Conservation (phyloP, 2,888 invertebrate genomes). For the Mythimna loreyi region DNA sequence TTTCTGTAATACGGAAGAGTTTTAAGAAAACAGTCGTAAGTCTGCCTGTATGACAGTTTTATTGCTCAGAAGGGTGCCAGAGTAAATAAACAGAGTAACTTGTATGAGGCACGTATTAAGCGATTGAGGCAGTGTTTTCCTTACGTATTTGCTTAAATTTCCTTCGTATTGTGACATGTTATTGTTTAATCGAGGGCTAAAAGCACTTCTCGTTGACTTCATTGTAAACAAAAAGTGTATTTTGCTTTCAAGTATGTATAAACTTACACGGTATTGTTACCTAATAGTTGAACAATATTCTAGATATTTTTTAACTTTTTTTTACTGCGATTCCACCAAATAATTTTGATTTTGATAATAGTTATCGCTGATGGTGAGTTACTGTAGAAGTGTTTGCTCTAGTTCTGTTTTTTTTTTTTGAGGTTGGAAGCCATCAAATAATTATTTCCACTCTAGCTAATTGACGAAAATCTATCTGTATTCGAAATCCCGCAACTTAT, state of each 20-base stretch:
- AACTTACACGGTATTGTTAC: neutral
- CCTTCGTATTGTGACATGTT: constrained; percentile 9
- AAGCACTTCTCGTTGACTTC: neutral
- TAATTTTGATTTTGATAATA: neutral
- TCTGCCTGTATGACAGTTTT: constrained; percentile 59
- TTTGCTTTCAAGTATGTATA: neutral
- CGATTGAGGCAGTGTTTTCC: constrained; percentile 24
- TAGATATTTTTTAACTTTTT: too few relatives aligned
- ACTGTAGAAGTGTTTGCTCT: too few relatives aligned
- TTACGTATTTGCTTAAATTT: constrained; percentile 21
- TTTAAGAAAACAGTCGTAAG: constrained; percentile 60
- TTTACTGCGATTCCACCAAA: neutral
- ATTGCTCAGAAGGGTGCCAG: constrained; percentile 50
- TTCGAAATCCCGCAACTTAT: too few relatives aligned
- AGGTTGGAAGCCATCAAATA: too few relatives aligned
- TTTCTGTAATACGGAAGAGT: constrained; percentile 51
- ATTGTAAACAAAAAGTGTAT: neutral
- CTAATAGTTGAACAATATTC: neutral
- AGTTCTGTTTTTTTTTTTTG: too few relatives aligned
- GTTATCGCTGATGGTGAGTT: neutral
- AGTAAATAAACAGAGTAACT: constrained; percentile 56
- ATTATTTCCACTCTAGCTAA: too few relatives aligned
- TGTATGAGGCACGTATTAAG: constrained; percentile 36
- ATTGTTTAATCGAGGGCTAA: constrained; percentile 13
- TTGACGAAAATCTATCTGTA: too few relatives aligned